Conservation (phyloP, 2,888 invertebrate genomes). For the Geophilus truncorum region DNA sequence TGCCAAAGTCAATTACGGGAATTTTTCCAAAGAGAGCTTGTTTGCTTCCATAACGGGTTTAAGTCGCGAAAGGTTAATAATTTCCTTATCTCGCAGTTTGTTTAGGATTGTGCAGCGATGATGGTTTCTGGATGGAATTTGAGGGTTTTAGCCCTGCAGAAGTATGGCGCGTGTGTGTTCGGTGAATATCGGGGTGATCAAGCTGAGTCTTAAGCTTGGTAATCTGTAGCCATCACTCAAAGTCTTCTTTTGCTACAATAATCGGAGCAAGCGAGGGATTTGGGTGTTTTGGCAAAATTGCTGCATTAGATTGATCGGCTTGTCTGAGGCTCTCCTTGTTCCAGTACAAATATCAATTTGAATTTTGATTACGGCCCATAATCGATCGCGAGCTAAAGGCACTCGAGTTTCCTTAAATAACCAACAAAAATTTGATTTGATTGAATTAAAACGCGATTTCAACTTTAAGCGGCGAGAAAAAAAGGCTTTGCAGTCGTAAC, state of each 20-base stretch:
- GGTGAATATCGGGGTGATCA: slow-evolving; percentile 3
- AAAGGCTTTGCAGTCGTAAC: neutral
- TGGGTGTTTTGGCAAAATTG: slow-evolving; percentile 3
- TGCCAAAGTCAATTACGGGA: too few species aligned
- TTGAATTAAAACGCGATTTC: neutral
- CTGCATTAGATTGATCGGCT: neutral
- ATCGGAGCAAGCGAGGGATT: neutral
- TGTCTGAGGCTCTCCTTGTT: neutral
- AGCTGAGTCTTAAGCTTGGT: neutral
- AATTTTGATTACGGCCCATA: neutral
- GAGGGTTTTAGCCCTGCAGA: neutral
- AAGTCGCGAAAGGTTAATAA: neutral
- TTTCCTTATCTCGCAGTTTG: neutral
- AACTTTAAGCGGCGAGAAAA: neutral
- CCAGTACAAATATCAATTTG: neutral
- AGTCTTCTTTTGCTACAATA: neutral
- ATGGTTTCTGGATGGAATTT: neutral
- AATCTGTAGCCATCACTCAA: slow-evolving; percentile 11
- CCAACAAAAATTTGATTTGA: too few species aligned
- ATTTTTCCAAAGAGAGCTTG: too few species aligned
- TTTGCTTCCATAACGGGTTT: neutral
- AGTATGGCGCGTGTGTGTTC: neutral
- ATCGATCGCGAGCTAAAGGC: too few species aligned
- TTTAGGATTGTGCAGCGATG: neutral
- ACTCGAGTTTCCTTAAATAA: too few species aligned